phyloP scores from a whole-genome alignment of 2,888 invertebrate genomes.

The Argynnis bischoffii region DNA sequence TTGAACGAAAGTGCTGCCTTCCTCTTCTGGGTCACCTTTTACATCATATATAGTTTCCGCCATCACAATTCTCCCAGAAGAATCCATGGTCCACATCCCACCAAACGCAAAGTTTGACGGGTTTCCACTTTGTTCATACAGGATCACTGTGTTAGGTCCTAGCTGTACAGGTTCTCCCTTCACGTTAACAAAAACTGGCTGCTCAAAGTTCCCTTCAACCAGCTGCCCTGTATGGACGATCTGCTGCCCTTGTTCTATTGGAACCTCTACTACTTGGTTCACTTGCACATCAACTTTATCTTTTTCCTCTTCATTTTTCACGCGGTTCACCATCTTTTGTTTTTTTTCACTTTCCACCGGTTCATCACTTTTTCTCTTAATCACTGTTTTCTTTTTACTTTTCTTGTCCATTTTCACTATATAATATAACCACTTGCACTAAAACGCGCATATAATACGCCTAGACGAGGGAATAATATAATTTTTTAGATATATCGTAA shows the following conservation, averaged over 20 bases:
- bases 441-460: conserved; percentile 45
- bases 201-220: conserved; percentile 76
- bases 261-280: conserved; percentile 74
- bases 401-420: conserved; percentile 79
- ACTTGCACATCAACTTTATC: conserved; percentile 69
- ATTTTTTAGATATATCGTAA: conserved; percentile 43
- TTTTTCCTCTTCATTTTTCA: conserved; percentile 63
- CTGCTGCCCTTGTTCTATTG: conserved; percentile 75
- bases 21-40: conserved; percentile 76
- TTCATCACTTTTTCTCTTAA: conserved; percentile 77
- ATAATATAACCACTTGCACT: conserved; percentile 45
- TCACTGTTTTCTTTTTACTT: conserved; percentile 76
- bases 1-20: conserved; percentile 69
- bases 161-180: conserved; percentile 77
- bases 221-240: conserved; percentile 75
- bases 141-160: conserved; percentile 76
- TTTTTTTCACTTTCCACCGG: conserved; percentile 69
- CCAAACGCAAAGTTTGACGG: conserved; percentile 77
- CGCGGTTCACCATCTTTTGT: conserved; percentile 68
- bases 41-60: conserved; percentile 79
- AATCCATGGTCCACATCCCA: conserved; percentile 80
- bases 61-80: conserved; percentile 77
- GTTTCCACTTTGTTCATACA: conserved; percentile 76
- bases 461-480: conserved; percentile 41
- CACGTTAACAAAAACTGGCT: conserved; percentile 79